A percentile compares a stretch with the other conserved stretches of the same genome.
phyloP scores from a whole-genome alignment of 2,888 invertebrate genomes.

The Acrobasis suavella region DNA sequence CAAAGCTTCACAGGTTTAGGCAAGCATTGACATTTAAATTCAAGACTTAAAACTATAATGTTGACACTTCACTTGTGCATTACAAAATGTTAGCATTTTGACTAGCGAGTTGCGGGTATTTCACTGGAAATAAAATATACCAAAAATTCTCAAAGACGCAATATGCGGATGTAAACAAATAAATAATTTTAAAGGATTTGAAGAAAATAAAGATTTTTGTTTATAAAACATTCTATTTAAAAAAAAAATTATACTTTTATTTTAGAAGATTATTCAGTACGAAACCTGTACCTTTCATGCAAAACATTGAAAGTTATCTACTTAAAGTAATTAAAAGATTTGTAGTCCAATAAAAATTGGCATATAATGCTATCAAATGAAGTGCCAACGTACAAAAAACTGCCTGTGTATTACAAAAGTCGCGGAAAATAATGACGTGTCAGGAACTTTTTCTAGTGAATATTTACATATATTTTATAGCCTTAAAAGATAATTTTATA shows the following conservation, averaged over 20 bases:
- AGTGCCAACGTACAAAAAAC: constrained; percentile 24
- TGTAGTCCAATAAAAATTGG: too few species aligned
- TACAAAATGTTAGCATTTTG: neutral
- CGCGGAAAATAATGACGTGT: constrained; percentile 38
- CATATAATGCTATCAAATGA: neutral
- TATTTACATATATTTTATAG: constrained; percentile 58
- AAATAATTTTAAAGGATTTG: too few species aligned
- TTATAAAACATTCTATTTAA: too few species aligned
- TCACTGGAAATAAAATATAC: too few species aligned
- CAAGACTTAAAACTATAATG: constrained; percentile 46
- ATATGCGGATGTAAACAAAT: too few species aligned
- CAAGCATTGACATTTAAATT: constrained; percentile 68
- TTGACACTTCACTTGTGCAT: constrained; percentile 22
- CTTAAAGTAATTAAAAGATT: too few species aligned
- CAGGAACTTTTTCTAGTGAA: constrained; percentile 60
- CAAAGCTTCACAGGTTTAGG: constrained; percentile 42
- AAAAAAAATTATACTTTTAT: too few species aligned
- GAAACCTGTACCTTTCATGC: constrained; percentile 25
- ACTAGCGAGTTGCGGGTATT: too few species aligned
- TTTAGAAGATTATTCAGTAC: neutral
- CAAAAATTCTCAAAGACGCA: too few species aligned
- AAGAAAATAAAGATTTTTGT: too few species aligned
- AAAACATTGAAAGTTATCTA: too few species aligned
- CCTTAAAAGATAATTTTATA: constrained; percentile 58
- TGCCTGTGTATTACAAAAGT: constrained; percentile 46